phyloP scores from a whole-genome alignment of 2,888 invertebrate genomes.

The Hybos culiciformis region DNA sequence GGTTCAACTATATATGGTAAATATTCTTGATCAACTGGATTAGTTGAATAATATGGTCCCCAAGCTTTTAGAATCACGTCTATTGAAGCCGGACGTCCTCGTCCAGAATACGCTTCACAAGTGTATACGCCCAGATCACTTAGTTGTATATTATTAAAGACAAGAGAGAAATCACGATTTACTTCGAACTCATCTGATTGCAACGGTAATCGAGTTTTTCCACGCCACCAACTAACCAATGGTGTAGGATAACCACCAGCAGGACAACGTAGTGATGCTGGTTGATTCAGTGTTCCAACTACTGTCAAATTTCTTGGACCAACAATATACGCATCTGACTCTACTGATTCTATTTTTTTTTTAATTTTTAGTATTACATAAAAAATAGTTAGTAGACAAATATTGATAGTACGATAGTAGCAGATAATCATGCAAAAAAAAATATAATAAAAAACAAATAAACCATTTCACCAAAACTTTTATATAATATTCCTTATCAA shows the following conservation, averaged over 20 bases:
- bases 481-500: background rate
- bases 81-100: constrained; percentile 63
- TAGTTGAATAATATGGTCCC: constrained; percentile 48
- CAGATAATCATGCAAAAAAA: background rate
- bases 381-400: background rate
- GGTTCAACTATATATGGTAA: constrained; percentile 46
- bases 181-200: constrained; percentile 43
- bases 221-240: constrained; percentile 72
- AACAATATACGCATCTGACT: constrained; percentile 45
- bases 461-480: background rate
- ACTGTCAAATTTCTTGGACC: constrained; percentile 50
- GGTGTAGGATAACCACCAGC: constrained; percentile 73
- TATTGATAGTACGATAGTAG: background rate
- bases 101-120: constrained; percentile 79
- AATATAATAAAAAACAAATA: background rate
- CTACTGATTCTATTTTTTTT: constrained; percentile 18
- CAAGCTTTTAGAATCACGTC: constrained; percentile 57
- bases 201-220: constrained; percentile 58
- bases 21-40: constrained; percentile 43
- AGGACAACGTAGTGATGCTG: constrained; percentile 60
- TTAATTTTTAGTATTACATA: background rate
- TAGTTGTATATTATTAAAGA: constrained; percentile 54
- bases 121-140: constrained; percentile 72
- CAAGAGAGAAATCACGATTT: constrained; percentile 56
- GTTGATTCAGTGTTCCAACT: constrained; percentile 55